phyloP scores from a whole-genome alignment of 2,888 invertebrate genomes.

The Ochropleura leucogaster region DNA sequence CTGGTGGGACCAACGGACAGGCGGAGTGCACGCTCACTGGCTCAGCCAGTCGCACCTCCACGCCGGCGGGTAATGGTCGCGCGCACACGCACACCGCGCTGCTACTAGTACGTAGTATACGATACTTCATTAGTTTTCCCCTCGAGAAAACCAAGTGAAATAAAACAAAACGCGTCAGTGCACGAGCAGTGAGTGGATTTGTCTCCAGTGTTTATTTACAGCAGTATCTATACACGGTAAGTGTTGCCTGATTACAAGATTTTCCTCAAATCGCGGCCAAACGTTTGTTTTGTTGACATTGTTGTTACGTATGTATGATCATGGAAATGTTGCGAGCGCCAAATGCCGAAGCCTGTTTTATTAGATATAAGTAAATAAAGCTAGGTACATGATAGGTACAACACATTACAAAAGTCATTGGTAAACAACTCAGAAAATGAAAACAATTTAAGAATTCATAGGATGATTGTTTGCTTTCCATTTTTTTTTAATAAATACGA shows the following conservation, averaged over 20 bases:
- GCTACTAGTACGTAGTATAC: slow-evolving; percentile 65
- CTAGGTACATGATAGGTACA: not conserved
- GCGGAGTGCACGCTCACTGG: slow-evolving; percentile 35
- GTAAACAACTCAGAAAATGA: not conserved
- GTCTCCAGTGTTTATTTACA: slow-evolving; percentile 66
- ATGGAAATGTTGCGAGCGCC: slow-evolving; percentile 67
- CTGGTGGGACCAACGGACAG: slow-evolving; percentile 70
- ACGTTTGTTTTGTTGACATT: slow-evolving; percentile 80
- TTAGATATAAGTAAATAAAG: slow-evolving; percentile 15
- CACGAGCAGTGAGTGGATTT: slow-evolving; percentile 79
- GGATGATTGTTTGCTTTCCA: not conserved
- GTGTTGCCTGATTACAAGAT: slow-evolving; percentile 66
- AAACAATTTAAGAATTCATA: not conserved
- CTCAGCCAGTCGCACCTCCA: slow-evolving; percentile 72
- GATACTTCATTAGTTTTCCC: slow-evolving; percentile 85
- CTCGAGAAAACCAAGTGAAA: slow-evolving; percentile 87
- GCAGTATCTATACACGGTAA: slow-evolving; percentile 72
- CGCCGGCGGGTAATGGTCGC: slow-evolving; percentile 50
- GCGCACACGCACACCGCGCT: slow-evolving; percentile 20
- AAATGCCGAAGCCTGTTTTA: slow-evolving; percentile 35
- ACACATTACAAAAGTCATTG: not conserved
- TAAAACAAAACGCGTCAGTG: slow-evolving; percentile 72
- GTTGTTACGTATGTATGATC: slow-evolving; percentile 72
- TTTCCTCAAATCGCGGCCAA: slow-evolving; percentile 69
- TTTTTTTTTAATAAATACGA: not conserved